phyloP scores from a whole-genome alignment of 2,113 vertebrate genomes.

The Pseudopipra pipra region DNA sequence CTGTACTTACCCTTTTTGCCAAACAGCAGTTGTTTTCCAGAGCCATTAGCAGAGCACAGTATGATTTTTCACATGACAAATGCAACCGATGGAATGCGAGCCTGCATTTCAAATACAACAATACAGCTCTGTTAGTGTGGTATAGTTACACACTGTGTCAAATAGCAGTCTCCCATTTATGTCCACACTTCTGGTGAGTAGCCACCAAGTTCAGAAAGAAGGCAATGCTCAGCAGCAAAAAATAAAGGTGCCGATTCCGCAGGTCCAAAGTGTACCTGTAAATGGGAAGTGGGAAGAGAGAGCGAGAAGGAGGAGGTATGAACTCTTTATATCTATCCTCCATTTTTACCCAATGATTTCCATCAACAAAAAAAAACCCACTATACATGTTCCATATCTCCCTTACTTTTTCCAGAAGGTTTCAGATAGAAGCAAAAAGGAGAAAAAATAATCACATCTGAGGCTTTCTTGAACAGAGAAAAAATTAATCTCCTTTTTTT shows the following conservation, averaged over 20 bases:
- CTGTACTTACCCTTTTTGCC: neutral
- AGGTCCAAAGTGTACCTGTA: conserved; percentile 22
- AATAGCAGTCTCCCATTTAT: neutral
- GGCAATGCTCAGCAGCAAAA: neutral
- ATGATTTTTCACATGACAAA: conserved; percentile 13
- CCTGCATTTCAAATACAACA: neutral
- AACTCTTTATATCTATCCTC: neutral
- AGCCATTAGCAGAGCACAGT: neutral
- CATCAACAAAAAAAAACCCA: neutral
- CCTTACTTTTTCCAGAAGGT: neutral
- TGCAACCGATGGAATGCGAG: neutral
- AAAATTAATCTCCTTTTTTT: neutral
- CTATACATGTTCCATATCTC: neutral
- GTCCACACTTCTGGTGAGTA: neutral
- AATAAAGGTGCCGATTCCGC: conserved; percentile 15
- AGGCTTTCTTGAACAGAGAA: neutral
- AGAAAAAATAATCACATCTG: neutral
- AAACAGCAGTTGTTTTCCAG: conserved; percentile 2
- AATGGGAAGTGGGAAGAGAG: conserved; percentile 26
- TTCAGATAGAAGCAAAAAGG: neutral
- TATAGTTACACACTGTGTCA: neutral
- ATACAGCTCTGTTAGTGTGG: neutral
- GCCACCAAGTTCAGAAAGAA: conserved; percentile 28
- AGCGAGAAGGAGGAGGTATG: neutral
- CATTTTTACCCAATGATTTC: neutral